Evolutionary conservation across 2,113 vertebrate genomes (phyloP).

Genomic region (Chrysochloris asiatica): DNA sequence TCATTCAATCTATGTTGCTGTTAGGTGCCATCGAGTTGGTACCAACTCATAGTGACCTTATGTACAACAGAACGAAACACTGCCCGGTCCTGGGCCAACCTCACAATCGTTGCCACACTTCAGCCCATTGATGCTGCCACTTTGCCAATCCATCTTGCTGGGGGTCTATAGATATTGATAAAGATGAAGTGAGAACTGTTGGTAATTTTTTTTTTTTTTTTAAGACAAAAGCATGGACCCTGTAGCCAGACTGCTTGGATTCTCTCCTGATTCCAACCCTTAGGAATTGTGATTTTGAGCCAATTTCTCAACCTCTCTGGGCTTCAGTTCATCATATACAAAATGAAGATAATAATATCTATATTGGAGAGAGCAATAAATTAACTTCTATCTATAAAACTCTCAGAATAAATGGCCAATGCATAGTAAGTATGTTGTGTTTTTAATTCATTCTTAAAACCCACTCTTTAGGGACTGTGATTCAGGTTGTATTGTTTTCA

Average conservation of each 20-base stretch:
- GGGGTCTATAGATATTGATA: not conserved
- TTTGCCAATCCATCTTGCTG: no score
- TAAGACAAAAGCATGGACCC: not conserved
- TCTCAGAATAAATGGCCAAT: not conserved
- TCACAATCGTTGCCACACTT: no score
- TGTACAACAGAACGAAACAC: no score
- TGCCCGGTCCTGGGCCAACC: no score
- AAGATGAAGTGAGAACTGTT: not conserved
- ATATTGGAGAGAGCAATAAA: not conserved
- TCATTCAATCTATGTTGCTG: no score
- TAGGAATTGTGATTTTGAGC: not conserved
- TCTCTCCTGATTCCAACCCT: not conserved
- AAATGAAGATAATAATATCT: not conserved
- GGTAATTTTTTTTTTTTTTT: slow-evolving; percentile 20
- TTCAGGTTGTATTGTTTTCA: not conserved
- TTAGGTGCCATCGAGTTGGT: no score
- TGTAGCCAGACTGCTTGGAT: not conserved
- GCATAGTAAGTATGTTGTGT: not conserved
- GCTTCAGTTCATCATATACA: not conserved
- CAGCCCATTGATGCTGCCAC: no score
- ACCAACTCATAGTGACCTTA: no score
- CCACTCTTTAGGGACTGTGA: not conserved
- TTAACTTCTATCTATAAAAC: not conserved
- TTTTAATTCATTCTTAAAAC: not conserved
- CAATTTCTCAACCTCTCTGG: not conserved